Percentiles rank a stretch among this genome's conserved stretches.
These are phyloP conservation scores for Porites evermanni DNA, from an alignment of 92 coral and sea anemone genomes.

Conservation along the genomic window DNA sequence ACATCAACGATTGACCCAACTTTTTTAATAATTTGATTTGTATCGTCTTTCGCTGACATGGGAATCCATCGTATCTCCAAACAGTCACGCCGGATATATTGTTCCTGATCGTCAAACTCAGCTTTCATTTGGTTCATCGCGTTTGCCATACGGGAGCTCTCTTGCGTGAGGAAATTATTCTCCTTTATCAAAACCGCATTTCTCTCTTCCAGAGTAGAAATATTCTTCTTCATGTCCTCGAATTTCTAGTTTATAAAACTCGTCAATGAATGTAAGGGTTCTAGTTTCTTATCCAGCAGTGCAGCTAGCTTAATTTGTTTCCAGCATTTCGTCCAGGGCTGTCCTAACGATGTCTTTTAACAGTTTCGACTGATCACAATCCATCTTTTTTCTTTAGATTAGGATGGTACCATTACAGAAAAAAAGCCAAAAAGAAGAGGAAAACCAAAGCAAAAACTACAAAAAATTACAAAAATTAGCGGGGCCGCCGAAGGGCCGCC, in stretches of 20 bases:
- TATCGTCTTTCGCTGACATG: slow-evolving; percentile 3
- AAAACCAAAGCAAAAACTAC: no score
- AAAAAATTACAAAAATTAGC: no score
- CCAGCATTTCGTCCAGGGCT: no score
- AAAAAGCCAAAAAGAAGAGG: no score
- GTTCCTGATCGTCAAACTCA: not conserved
- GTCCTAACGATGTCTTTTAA: no score
- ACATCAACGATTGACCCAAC: slow-evolving; percentile 1
- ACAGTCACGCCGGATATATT: slow-evolving; percentile 10
- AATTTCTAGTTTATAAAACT: not conserved
- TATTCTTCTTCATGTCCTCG: not conserved
- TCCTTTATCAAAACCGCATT: not conserved
- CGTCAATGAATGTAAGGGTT: no score
- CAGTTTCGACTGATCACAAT: no score
- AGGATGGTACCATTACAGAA: no score
- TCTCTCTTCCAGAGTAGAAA: not conserved
- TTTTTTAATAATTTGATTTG: slow-evolving; percentile 11
- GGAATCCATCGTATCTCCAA: slow-evolving; percentile 33
- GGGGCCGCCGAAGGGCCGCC: no score
- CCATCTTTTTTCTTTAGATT: no score
- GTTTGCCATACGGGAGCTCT: not conserved
- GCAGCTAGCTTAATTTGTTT: no score
- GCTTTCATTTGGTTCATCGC: not conserved
- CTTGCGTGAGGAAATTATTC: not conserved
- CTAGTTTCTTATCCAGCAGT: no score